Conservation (phyloP, 2,888 invertebrate species). For the Tetragonisca angustula region DNA sequence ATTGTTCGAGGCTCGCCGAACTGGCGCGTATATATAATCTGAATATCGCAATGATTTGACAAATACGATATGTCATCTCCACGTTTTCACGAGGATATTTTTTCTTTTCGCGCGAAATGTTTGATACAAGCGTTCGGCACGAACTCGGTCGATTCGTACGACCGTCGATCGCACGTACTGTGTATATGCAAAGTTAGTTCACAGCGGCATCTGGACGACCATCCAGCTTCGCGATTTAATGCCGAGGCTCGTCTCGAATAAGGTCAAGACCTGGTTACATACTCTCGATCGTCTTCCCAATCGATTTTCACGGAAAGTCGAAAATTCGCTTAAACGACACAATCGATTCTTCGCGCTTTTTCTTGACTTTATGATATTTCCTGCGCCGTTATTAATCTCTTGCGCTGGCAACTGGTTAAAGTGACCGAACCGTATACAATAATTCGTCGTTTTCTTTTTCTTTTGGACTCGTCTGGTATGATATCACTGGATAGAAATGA, state of each 20-base stretch:
- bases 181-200: slow-evolving; percentile 41
- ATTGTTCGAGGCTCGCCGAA: slow-evolving; percentile 16
- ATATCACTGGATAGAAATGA: too few species aligned
- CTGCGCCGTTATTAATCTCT: background rate
- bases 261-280: slow-evolving; percentile 67
- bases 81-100: background rate
- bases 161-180: slow-evolving; percentile 22
- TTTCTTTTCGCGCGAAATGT: too few species aligned
- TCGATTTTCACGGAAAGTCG: slow-evolving; percentile 46
- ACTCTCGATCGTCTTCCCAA: slow-evolving; percentile 56
- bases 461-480: too few species aligned
- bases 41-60: background rate
- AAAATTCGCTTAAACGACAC: slow-evolving; percentile 13
- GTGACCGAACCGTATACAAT: too few species aligned
- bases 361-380: background rate
- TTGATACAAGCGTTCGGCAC: too few species aligned
- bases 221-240: slow-evolving; percentile 55
- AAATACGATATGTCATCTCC: too few species aligned
- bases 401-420: too few species aligned
- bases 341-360: background rate
- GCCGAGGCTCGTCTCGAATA: slow-evolving; percentile 59
- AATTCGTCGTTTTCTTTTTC: too few species aligned
- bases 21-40: background rate
- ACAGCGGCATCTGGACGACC: slow-evolving; percentile 44
- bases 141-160: background rate